Percentiles rank a stretch among this genome's conserved stretches.
phyloP scores from a whole-genome alignment of 2,113 vertebrate genomes.

The Petrocephalus zakoni region DNA sequence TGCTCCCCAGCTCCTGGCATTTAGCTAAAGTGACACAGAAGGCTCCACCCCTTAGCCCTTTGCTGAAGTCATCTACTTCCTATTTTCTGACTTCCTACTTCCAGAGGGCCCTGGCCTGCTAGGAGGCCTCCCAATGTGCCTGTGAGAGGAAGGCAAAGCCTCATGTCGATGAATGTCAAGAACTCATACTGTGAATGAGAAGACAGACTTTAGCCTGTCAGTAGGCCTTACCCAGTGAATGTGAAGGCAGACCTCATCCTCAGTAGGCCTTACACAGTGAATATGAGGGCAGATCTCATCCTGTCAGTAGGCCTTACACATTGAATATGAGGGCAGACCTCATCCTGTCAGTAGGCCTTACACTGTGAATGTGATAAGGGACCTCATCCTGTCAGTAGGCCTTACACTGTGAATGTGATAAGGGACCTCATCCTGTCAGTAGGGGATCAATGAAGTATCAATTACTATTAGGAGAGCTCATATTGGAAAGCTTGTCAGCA shows the following conservation, averaged over 20 bases:
- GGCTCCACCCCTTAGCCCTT: background rate
- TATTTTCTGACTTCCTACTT: background rate
- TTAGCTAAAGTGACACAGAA: background rate
- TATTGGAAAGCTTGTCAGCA: background rate
- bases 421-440: no score
- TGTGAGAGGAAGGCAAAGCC: background rate
- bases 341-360: background rate
- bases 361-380: background rate
- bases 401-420: background rate
- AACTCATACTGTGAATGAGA: background rate
- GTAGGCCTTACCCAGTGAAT: background rate
- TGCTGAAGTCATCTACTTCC: background rate
- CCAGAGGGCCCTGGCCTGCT: background rate
- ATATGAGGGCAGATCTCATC: background rate
- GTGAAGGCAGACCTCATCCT: background rate
- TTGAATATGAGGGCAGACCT: background rate
- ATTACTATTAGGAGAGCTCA: background rate
- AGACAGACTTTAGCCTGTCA: background rate
- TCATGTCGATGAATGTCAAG: background rate
- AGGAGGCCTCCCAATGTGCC: background rate
- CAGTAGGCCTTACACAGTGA: background rate
- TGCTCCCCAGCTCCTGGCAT: background rate
- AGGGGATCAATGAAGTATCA: no score
- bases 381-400: background rate
- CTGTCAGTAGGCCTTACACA: background rate